Evolutionary conservation across 2,888 invertebrate genomes (phyloP).

Genomic region (Idaea aversata): DNA sequence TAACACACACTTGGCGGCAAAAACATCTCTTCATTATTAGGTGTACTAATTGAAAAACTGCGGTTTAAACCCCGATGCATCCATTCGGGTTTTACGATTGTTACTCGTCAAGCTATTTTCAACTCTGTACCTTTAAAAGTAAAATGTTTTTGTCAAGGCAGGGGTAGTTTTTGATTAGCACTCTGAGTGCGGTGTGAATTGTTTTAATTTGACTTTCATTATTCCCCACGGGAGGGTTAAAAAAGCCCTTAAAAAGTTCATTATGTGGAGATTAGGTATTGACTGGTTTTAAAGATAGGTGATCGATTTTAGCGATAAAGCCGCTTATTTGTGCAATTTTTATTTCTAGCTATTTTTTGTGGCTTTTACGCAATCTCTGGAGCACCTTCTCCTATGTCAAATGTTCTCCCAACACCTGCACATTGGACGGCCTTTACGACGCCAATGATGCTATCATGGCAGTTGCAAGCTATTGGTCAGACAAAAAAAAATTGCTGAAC

Average conservation of each 20-base stretch:
- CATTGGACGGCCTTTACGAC: no score
- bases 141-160: neutral
- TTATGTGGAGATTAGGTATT: neutral
- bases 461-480: no score
- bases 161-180: constrained; percentile 50
- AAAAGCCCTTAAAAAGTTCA: neutral
- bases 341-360: no score
- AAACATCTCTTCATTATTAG: neutral
- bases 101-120: neutral
- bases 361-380: no score
- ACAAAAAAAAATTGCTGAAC: no score
- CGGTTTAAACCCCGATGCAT: neutral
- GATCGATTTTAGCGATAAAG: no score
- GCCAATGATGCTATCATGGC: no score
- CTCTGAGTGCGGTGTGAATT: constrained; percentile 43
- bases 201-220: constrained; percentile 44
- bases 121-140: neutral
- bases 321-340: no score
- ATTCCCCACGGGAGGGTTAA: constrained; percentile 10
- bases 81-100: neutral
- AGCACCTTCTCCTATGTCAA: no score
- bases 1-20: neutral
- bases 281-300: neutral
- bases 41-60: neutral
- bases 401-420: no score